Conservation (phyloP, 2,113 vertebrate genomes). For the cattle (Bos taurus) region ARS-UCD2.0 NC_037334.1:78273501-78274000, state of each 20-base stretch:
- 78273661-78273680: neutral
- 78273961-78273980: slow-evolving; percentile 42
- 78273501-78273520: neutral
- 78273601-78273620: neutral
- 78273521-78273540: neutral
- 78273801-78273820: slow-evolving; percentile 24
- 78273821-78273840: slow-evolving; percentile 37
- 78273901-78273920: neutral
- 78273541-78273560: neutral
- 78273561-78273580: neutral
- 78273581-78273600: neutral
- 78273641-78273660: neutral
- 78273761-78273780: slow-evolving; percentile 4
- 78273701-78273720: neutral
- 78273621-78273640: neutral
- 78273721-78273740: neutral
- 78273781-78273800: slow-evolving; percentile 31
- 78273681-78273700: neutral
- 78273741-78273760: neutral
- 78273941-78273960: slow-evolving; percentile 43
- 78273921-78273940: neutral
- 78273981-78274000: slow-evolving; percentile 35
- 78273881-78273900: neutral
- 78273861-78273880: neutral
- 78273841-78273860: neutral